phyloP scores from a whole-genome alignment of 2,888 invertebrate species.

The Phragmatobia fuliginosa region DNA sequence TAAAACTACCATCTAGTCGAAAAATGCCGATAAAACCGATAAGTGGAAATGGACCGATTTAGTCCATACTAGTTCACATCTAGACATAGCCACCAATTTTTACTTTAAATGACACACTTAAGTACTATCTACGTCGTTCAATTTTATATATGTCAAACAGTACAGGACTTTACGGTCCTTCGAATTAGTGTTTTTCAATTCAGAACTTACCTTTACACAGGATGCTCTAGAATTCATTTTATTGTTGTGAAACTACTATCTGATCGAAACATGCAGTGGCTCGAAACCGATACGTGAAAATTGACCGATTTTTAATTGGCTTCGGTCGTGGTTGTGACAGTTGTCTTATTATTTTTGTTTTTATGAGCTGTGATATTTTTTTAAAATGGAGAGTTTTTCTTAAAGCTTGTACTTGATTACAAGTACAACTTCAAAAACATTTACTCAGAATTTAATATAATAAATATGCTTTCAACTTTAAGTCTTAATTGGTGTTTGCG shows the following conservation, averaged over 20 bases:
- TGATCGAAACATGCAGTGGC: constrained; percentile 28
- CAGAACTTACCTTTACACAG: constrained; percentile 15
- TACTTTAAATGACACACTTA: neutral
- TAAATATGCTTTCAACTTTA: neutral
- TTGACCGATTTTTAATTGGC: constrained; percentile 52
- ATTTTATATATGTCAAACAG: neutral
- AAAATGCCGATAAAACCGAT: constrained; percentile 23
- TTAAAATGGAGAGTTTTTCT: neutral
- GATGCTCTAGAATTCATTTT: constrained; percentile 16
- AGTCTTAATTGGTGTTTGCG: neutral
- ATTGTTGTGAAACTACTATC: constrained; percentile 33
- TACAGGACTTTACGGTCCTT: neutral
- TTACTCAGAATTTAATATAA: too few relatives aligned
- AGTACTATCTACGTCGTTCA: neutral
- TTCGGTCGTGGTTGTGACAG: constrained; percentile 22
- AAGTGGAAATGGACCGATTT: constrained; percentile 50
- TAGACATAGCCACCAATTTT: too few relatives aligned
- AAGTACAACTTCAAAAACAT: too few relatives aligned
- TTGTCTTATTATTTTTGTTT: constrained; percentile 2
- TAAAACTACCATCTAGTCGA: constrained; percentile 32
- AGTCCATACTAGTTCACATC: too few relatives aligned
- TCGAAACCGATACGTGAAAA: constrained; percentile 33
- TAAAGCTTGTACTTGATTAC: neutral
- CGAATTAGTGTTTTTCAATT: neutral
- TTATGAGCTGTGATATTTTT: neutral